These are phyloP conservation scores for Syndactyla subalaris DNA, from an alignment of 2,797 vertebrate genomes.

Conservation along the genomic window DNA sequence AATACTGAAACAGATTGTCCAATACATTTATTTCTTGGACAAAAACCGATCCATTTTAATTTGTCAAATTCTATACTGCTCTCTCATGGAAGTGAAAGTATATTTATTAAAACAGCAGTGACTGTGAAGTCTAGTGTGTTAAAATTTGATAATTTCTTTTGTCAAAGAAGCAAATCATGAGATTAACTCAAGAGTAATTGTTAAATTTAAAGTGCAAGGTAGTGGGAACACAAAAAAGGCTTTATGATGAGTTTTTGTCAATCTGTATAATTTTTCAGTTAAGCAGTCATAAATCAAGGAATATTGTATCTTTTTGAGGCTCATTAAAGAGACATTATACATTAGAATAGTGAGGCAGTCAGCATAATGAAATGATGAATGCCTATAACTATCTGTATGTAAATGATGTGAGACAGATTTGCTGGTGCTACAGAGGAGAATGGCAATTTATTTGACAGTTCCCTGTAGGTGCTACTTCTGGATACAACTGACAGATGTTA, in stretches of 20 bases:
- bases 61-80: constrained; percentile 1
- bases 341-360: constrained; percentile 79
- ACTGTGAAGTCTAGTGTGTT: constrained; percentile 1
- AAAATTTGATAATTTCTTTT: constrained; percentile 60
- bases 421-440: constrained; percentile 74
- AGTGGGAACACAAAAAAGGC: constrained; percentile 72
- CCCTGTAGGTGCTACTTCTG: constrained; percentile 74
- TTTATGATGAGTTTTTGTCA: constrained; percentile 73
- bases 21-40: not conserved
- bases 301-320: constrained; percentile 84
- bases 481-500: constrained; percentile 78
- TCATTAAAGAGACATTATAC: constrained; percentile 85
- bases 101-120: not conserved
- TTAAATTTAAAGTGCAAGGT: constrained; percentile 65
- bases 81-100: not conserved
- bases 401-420: constrained; percentile 82
- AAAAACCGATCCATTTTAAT: constrained; percentile 35
- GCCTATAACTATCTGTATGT: constrained; percentile 77
- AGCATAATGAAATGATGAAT: constrained; percentile 84
- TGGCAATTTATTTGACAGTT: constrained; percentile 81
- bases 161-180: constrained; percentile 29
- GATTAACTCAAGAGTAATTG: constrained; percentile 60
- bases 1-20: constrained; percentile 14
- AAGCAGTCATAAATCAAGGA: constrained; percentile 83
- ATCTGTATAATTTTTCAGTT: constrained; percentile 86